phyloP scores from a whole-genome alignment of 2,797 vertebrate genomes.

The Bradypodion pumilum region DNA sequence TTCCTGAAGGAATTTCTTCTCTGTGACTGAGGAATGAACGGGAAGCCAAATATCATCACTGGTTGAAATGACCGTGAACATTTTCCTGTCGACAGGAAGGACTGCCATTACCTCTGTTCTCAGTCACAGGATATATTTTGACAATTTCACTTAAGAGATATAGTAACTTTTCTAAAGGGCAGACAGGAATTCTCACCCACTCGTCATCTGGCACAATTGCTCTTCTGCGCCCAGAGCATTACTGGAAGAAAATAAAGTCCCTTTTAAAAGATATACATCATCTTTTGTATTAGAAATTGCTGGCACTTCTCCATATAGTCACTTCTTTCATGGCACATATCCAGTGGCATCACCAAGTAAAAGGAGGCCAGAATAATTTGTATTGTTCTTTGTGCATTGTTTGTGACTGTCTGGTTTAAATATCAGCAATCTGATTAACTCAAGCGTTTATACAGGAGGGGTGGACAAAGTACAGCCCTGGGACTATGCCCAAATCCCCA shows the following conservation, averaged over 20 bases:
- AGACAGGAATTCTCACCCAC: not conserved
- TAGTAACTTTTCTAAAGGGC: not conserved
- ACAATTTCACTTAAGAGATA: not conserved
- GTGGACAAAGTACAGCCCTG: no score
- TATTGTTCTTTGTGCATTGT: not conserved
- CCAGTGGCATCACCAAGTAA: slow-evolving; percentile 19
- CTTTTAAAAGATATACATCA: slow-evolving; percentile 6
- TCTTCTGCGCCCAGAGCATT: not conserved
- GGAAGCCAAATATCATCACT: slow-evolving; percentile 1
- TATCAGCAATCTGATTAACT: not conserved
- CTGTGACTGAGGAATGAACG: not conserved
- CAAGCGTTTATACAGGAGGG: not conserved
- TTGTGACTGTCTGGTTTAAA: not conserved
- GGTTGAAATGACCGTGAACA: not conserved
- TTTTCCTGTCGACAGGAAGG: not conserved
- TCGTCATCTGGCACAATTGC: fast-evolving
- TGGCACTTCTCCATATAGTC: slow-evolving; percentile 36
- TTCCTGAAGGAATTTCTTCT: not conserved
- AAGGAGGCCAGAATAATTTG: slow-evolving; percentile 6
- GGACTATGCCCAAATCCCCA: no score
- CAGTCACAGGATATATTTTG: not conserved
- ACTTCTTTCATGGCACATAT: slow-evolving; percentile 27
- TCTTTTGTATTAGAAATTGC: slow-evolving; percentile 24
- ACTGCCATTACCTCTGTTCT: not conserved
- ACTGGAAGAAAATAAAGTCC: not conserved